Base-by-base conservation (phyloP, 2,797 vertebrate genomes). In the Myripristis murdjan region DNA sequence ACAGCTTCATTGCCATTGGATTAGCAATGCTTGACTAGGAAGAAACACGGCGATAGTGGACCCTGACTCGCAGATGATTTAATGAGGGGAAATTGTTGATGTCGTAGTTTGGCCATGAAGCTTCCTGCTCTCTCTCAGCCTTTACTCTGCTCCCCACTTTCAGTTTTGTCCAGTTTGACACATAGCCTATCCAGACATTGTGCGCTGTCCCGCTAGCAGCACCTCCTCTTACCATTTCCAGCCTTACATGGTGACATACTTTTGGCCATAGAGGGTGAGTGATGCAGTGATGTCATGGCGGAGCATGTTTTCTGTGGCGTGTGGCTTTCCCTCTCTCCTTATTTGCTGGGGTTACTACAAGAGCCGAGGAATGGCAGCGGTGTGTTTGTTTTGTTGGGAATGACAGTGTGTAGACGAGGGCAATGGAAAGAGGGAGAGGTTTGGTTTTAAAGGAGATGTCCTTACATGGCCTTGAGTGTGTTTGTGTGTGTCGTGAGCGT, bases 201-300 rank as follows among this genome's bases (percentile, higher is more conserved):
- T 33, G 51, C 70, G 73, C 77, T 48, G 73, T 67, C 65, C 61
- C 14, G 49, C 69, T 58, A 53, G 70, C 71, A 65, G 59, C 63
- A 35, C 44, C 64, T 69, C 64, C 69, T 79, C 72, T 60, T 85
- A 79, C 81, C 82, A 59, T 58, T 89, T 86, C 73, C 88, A 85
- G 77, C 93, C 93, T 82, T 94, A 93, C 90, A 93, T 93, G 93
- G 93, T 91, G 79, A 82, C 89, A 92, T 91, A 92, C 85, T 83
- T 89, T 84, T 66, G 75, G 84, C 75, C 67, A 61, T 81, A 82
- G 87, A 72, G 83, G 83, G 84, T 86, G 81, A 90, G 85, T 85
- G 87, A 84, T 84, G 77, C 70, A 46, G 81, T 89, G 89, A 91
- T 87, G 89, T 93, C 91, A 92, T 81, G 23, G 77, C 41, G 72